Evolutionary conservation across 2,888 invertebrate species (phyloP), one percentile per base, ranked within the genome.

Genomic region (Apodemia zela): DNA sequence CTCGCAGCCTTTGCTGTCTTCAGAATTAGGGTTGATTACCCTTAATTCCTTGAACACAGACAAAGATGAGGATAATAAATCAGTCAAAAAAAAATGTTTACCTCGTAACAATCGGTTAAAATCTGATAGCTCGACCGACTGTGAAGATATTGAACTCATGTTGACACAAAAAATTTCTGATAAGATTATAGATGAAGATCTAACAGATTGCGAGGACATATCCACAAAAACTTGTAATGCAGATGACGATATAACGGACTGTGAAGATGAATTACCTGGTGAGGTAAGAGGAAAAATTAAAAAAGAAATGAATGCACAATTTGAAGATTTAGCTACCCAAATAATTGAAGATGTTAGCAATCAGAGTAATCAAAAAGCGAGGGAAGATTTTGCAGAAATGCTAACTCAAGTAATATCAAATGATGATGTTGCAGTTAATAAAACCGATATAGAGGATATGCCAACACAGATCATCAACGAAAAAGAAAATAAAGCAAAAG

Each of bases 1-100:
- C 65, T 89, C 89, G 0, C 89, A 89, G 70, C 78, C 82, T 11
- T 71, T 89, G 65, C 66, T 87, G 63, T 73, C 77, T 3, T 72
- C 78, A 60, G 78, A 78, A 66, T 68, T 74, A 18, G 35, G 65
- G 33, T n/a, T 57, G 35, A 47, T 58, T 42, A 60, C 60, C 13
- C 61, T 21, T 6, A 35, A 21, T 21, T 17, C 61, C 17, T 35
- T 35, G 47, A 21, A 11, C 29, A 11, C 33, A 59, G n/a, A 58
- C 45, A 61, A 4, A 38, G 61, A 35, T 42, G 18, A 61, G 21
- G 25, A 42, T 65, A 75, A 42, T 42, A 5, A 13, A 15, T 15
- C n/a, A 42, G 15, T 42, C 6, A 42, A 69, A 67, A 69, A 64
- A 66, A 65, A 29, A 64, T 65, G 11, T 63, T 45, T 45, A 33